Percentiles rank a stretch among this genome's conserved stretches.
These are phyloP conservation scores for Lapara coniferarum DNA, from an alignment of 2,888 invertebrate genomes.

Conservation along the genomic window DNA sequence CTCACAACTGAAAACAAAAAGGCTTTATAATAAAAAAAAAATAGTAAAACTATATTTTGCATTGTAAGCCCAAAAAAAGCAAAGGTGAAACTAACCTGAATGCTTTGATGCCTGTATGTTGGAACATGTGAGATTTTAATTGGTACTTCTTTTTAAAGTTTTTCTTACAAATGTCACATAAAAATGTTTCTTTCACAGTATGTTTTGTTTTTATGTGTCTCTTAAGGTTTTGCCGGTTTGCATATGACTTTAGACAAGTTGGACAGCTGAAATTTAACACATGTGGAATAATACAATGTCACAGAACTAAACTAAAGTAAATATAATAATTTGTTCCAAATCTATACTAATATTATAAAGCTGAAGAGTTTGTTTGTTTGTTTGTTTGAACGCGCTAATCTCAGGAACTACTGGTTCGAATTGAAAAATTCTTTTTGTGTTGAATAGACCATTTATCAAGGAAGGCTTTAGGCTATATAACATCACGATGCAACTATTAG, in stretches of 20 bases:
- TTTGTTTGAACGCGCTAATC: too few relatives aligned
- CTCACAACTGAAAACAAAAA: slow-evolving; percentile 71
- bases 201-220: slow-evolving; percentile 83
- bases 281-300: neutral
- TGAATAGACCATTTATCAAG: too few relatives aligned
- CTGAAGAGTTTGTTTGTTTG: too few relatives aligned
- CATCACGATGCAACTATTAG: too few relatives aligned
- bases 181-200: slow-evolving; percentile 63
- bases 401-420: too few relatives aligned
- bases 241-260: slow-evolving; percentile 77
- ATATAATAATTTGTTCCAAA: too few relatives aligned
- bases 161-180: slow-evolving; percentile 77
- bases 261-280: slow-evolving; percentile 61
- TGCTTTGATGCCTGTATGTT: slow-evolving; percentile 78
- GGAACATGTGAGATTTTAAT: slow-evolving; percentile 81
- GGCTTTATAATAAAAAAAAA: neutral
- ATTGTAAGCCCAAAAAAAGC: too few relatives aligned
- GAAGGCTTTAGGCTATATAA: too few relatives aligned
- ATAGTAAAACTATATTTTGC: too few relatives aligned
- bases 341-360: too few relatives aligned
- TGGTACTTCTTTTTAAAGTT: slow-evolving; percentile 83
- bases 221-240: slow-evolving; percentile 81
- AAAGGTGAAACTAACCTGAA: slow-evolving; percentile 56
- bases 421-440: too few relatives aligned
- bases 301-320: too few relatives aligned